Percentiles rank a stretch among this genome's conserved stretches.
Evolutionary conservation across 53 echinoderm and acorn worm species (phyloP).

Genomic region (Glandiceps talaboti): DNA sequence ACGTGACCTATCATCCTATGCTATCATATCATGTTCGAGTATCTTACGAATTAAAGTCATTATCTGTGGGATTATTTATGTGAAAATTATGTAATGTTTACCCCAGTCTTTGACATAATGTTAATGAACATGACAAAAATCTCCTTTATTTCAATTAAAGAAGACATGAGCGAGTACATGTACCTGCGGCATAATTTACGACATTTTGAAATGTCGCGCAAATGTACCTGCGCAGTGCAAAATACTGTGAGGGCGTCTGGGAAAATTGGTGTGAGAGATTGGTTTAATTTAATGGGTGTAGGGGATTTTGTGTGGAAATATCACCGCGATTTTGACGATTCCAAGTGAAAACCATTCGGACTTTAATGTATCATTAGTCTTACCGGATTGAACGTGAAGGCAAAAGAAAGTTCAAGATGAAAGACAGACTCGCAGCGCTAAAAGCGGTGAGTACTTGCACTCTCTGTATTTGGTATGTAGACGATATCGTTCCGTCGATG

Average conservation of each 20-base stretch:
- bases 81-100: too few relatives aligned
- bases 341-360: not conserved
- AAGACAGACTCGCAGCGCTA: slow-evolving; percentile 93
- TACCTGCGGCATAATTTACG: not conserved
- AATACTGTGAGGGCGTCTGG: slow-evolving; percentile 4
- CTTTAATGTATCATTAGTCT: not conserved
- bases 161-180: too few relatives aligned
- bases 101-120: too few relatives aligned
- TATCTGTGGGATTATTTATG: too few relatives aligned
- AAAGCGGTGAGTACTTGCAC: slow-evolving; percentile 63
- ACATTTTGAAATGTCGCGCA: not conserved
- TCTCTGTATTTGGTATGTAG: not conserved
- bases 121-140: too few relatives aligned
- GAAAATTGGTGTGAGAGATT: slow-evolving; percentile 7
- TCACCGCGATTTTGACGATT: slow-evolving; percentile 1
- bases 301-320: not conserved
- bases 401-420: slow-evolving; percentile 52
- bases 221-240: not conserved
- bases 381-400: not conserved
- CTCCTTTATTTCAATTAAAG: too few relatives aligned
- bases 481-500: too few relatives aligned
- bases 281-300: not conserved
- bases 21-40: too few relatives aligned
- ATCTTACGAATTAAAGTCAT: too few relatives aligned
- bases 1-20: too few relatives aligned